phyloP scores from a whole-genome alignment of 2,113 vertebrate genomes.

The Nicator chloris region DNA sequence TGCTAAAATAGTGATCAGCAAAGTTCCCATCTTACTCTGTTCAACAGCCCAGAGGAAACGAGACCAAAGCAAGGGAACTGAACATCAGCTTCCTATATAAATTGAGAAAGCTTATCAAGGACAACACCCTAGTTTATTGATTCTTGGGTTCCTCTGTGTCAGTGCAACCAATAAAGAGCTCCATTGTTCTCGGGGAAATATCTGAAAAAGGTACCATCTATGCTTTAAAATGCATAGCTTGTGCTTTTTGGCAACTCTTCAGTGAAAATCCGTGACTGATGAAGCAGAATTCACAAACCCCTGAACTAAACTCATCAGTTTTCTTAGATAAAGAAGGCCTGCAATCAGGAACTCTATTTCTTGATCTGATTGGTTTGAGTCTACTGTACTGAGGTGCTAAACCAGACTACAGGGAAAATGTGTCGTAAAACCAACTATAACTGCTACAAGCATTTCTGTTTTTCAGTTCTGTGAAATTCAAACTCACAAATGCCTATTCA shows the following conservation, averaged over 20 bases:
- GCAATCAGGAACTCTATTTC: background rate
- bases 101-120: background rate
- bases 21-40: background rate
- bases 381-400: background rate
- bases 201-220: background rate
- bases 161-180: background rate
- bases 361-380: background rate
- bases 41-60: background rate
- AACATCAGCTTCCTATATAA: background rate
- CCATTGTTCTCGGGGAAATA: background rate
- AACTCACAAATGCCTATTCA: background rate
- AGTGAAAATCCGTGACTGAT: background rate
- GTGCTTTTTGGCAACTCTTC: background rate
- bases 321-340: background rate
- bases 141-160: background rate
- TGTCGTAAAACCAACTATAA: background rate
- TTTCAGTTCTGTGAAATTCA: background rate
- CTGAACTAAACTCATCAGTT: background rate
- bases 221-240: background rate
- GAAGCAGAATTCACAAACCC: background rate
- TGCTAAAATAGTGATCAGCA: too few species aligned
- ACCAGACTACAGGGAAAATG: background rate
- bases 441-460: background rate
- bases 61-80: background rate
- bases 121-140: background rate